Base-by-base conservation (phyloP, 2,888 invertebrate species). In the Craniophora ligustri region DNA sequence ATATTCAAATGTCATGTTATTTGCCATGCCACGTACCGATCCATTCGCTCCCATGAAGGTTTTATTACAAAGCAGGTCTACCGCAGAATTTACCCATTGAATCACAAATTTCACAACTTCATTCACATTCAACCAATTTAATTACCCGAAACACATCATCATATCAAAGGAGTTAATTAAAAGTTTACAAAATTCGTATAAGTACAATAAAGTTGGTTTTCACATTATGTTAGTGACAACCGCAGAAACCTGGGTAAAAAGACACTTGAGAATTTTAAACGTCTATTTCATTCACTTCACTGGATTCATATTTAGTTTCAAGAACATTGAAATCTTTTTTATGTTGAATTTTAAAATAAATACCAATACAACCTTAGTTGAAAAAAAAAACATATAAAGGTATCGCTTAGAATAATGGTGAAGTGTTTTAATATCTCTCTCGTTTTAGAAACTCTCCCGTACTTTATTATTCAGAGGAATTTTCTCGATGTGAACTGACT, bases 1-100 rank as follows among this genome's bases (percentile, higher is more conserved):
- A 53, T 53, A 63, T 70, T 67, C 57, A 70, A 70, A 70, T 66
- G 48, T 41, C 54, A 30, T 15, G 51, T 50, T 47, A 55, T 55
- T 70, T 60, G 13, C 49, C 30, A 31, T 4, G 28, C 30, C 34
- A 21, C 18, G 16, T 26, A 35, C 2, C 5, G 5, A 0, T 26
- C 8, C 8, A 6, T n/a, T n/a, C 19, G 18, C n/a, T 11, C 46
- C 11, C 30, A 16, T 28, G 28, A 50, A 26, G 34, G 45, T 36
- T 62, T 56, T 56, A 46, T 56, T 42, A 63, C 38, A 42, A 5
- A 10, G 16, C 7, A 35, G 5, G 2, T 19, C n/a, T 23, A 19
- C 44, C 31, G 34, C 23, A 16, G 5, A 34, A 15, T 35, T 31
- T 39, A 35, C 5, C 16, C 18, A 41, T n/a, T 44, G n/a, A 36